These are phyloP conservation scores for Agonopterix heracliana DNA, from an alignment of 2,888 invertebrate genomes.

Conservation along the genomic window DNA sequence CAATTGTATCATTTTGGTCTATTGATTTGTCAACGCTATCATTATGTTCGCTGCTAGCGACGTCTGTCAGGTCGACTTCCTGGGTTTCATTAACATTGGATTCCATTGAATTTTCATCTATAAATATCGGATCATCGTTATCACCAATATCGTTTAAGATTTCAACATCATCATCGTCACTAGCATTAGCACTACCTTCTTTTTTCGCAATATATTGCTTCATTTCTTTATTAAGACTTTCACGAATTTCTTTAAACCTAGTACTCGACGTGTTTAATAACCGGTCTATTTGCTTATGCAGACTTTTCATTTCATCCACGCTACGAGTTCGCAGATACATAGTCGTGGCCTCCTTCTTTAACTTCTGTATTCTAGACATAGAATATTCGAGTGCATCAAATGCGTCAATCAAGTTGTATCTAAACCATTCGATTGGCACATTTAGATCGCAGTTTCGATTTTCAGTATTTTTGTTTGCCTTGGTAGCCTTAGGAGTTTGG, in stretches of 20 bases:
- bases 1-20: slow-evolving; percentile 12
- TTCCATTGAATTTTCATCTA: slow-evolving; percentile 69
- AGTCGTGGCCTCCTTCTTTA: slow-evolving; percentile 66
- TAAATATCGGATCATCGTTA: slow-evolving; percentile 67
- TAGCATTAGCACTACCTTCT: slow-evolving; percentile 12
- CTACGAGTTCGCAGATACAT: slow-evolving; percentile 62
- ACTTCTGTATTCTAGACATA: slow-evolving; percentile 62
- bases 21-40: slow-evolving; percentile 54
- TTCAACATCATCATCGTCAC: slow-evolving; percentile 54
- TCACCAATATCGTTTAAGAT: slow-evolving; percentile 48
- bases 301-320: slow-evolving; percentile 64
- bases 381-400: slow-evolving; percentile 76
- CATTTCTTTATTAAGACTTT: slow-evolving; percentile 72
- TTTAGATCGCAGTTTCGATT: slow-evolving; percentile 45
- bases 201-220: slow-evolving; percentile 66
- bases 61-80: slow-evolving; percentile 56
- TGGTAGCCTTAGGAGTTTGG: slow-evolving; percentile 17
- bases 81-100: slow-evolving; percentile 40
- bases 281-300: slow-evolving; percentile 74
- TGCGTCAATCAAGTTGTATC: slow-evolving; percentile 75
- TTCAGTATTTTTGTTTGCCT: slow-evolving; percentile 17
- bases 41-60: slow-evolving; percentile 66
- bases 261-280: slow-evolving; percentile 70
- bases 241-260: slow-evolving; percentile 71
- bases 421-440: slow-evolving; percentile 75